Percentiles rank a stretch among this genome's conserved stretches.
Conservation (phyloP, 2,113 vertebrate species). For the Cyprinus carpio region DNA sequence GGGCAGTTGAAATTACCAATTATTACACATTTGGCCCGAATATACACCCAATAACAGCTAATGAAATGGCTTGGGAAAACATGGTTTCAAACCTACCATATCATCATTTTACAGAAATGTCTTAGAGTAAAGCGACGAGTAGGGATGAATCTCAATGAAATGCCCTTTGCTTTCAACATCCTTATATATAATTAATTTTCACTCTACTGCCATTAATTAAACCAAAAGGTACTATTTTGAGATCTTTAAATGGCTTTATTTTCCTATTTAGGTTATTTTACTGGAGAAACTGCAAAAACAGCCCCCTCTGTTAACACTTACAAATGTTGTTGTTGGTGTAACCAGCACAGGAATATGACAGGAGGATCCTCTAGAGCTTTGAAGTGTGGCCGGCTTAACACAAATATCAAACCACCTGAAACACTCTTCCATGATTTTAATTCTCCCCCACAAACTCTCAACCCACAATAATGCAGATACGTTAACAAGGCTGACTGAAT, state of each 20-base stretch:
- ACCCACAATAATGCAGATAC: background rate
- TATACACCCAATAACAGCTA: background rate
- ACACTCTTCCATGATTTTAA: background rate
- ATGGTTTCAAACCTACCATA: background rate
- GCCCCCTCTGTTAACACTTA: conserved; percentile 11
- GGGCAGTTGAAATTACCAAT: conserved; percentile 52
- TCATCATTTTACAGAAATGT: background rate
- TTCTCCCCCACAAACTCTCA: too few species aligned
- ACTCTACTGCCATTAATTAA: conserved; percentile 2
- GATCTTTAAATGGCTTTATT: background rate
- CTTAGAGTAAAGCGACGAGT: background rate
- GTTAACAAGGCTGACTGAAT: background rate
- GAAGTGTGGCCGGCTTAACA: background rate
- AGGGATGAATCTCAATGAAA: background rate
- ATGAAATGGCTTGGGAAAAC: background rate
- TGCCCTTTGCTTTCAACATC: conserved; percentile 61
- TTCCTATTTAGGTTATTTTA: background rate
- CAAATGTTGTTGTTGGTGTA: background rate
- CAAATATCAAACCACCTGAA: background rate
- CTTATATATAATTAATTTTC: conserved; percentile 18
- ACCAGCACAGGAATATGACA: background rate
- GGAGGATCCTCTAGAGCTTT: background rate
- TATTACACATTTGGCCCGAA: conserved; percentile 19
- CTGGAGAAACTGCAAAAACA: background rate
- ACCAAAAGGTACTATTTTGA: background rate